Base-by-base conservation (phyloP, 1,140 invertebrate genomes). In the Brachionus paranguensis region DNA sequence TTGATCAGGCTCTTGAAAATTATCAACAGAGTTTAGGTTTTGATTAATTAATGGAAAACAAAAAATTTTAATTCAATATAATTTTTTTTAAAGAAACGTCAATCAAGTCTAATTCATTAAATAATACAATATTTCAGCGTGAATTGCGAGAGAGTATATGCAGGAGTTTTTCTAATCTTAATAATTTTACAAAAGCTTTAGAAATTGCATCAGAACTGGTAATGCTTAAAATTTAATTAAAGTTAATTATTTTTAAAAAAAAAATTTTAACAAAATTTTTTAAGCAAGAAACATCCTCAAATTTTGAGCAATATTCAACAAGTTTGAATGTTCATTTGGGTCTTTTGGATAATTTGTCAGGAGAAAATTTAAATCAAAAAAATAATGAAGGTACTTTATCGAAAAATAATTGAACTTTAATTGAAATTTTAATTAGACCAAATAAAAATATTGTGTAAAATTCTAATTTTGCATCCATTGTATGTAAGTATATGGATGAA, bases 401-500 rank as follows among this genome's bases (percentile, higher is more conserved):
- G n/a, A 78, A 76, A 76, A 24, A 11, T 27, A 17, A 14, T 53
- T 17, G n/a, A 37, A 37, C 33, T 37, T 37, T 5, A 37, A 37
- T n/a, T 78, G 10, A 55, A 47, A 47, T 47, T 47, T 50, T n/a
- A 11, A 47, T 24, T 43, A 76, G 72, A 76, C 29, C 14, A 47
- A 76, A 76, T 76, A 37, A 60, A 10, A 20, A 81, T 37, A 37
- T 6, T 81, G 1, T 81, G 78, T 29, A 60, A 81, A 47, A 53
- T 81, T 33, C 24, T 81, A 12, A 43, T 24, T 17, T 14, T 81
- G 41, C 27, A 81, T 81, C 78, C 78, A 68, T 81, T 33, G 11
- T 43, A 60, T 47, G 33, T 81, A 33, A 60, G 27, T 24, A 41
- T 81, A 24, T 81, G 78, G 78, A 81, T 81, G 53, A 81, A 81